Base-by-base conservation (phyloP, 2,888 invertebrate species). In the Luperina testacea region DNA sequence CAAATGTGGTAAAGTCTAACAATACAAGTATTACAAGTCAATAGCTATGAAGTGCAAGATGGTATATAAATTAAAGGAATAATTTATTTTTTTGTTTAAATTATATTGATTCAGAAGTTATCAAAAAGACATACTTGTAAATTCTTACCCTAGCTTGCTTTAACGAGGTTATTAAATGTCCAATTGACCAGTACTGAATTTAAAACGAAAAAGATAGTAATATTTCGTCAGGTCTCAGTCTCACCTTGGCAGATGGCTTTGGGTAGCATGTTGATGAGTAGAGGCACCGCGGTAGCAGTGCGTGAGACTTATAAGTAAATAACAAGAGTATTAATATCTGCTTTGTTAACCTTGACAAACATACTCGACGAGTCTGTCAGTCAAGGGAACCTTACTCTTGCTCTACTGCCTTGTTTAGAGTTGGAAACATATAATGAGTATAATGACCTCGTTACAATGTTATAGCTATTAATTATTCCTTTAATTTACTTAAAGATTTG, bases 21-120 rank as follows among this genome's bases (percentile, higher is more conserved):
- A 75, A 84, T 74, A 77, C 71, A 83, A 87, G 79, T 73, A 83
- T 78, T 73, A 80, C 75, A 87, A 79, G 87, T 90, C 91, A 92
- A 92, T 92, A 93, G 92, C 93, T 93, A 92, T 87, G 91, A 91
- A 92, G 91, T 90, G 89, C 89, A 81, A 85, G 76, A 85, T 85
- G 64, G 72, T 75, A 77, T 78, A 75, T 81, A 87, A 83, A 82
- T 77, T 83, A 85, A 87, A 85, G 82, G 87, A 89, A 86, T 87
- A 84, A 69, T 76, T 65, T 57, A 0, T 0, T 45, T 38, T 68
- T 64, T 48, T 65, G 59, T 61, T 51, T 13, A 5, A 15, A 27
- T 68, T n/a, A 38, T 24, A 42, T 51, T 48, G 2, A 38, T 51
- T 15, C 9, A 45, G 15, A 38, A 72, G n/a, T 65, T 6, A 45